These are phyloP conservation scores for Chlorops oryzae DNA, from an alignment of 1,140 invertebrate species.

Conservation along the genomic window DNA sequence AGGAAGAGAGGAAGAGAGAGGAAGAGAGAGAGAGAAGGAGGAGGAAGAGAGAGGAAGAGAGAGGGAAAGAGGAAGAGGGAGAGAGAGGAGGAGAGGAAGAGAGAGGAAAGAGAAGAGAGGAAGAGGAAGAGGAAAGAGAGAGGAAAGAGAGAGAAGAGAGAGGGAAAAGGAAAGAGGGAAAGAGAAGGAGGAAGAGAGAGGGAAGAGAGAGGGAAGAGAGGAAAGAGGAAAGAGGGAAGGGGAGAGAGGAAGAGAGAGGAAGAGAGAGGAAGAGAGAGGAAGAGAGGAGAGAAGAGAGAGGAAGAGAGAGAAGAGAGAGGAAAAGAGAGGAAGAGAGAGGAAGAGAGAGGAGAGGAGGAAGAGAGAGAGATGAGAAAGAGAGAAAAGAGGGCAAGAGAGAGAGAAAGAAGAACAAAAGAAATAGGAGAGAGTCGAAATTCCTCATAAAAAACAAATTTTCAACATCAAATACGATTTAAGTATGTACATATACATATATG, in stretches of 20 bases:
- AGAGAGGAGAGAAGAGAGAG: neutral
- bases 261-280: neutral
- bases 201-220: neutral
- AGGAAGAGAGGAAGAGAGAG: neutral
- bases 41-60: neutral
- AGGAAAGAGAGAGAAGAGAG: neutral
- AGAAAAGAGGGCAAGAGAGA: no score
- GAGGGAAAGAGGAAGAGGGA: neutral
- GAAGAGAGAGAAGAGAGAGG: neutral
- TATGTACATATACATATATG: no score
- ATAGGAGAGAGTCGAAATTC: no score
- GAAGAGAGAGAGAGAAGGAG: neutral
- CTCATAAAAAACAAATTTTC: no score
- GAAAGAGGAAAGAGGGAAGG: no score
- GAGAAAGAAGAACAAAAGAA: neutral
- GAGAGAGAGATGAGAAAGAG: no score
- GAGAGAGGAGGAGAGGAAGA: neutral
- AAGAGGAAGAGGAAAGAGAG: neutral
- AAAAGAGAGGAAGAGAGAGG: neutral
- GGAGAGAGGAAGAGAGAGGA: neutral
- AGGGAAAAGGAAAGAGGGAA: neutral
- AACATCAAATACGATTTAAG: no score
- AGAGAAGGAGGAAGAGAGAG: neutral
- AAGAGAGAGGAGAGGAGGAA: neutral
- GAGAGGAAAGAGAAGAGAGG: neutral